Evolutionary conservation across 1,140 invertebrate genomes (phyloP).

Genomic region (Drosophila nannoptera): DNA sequence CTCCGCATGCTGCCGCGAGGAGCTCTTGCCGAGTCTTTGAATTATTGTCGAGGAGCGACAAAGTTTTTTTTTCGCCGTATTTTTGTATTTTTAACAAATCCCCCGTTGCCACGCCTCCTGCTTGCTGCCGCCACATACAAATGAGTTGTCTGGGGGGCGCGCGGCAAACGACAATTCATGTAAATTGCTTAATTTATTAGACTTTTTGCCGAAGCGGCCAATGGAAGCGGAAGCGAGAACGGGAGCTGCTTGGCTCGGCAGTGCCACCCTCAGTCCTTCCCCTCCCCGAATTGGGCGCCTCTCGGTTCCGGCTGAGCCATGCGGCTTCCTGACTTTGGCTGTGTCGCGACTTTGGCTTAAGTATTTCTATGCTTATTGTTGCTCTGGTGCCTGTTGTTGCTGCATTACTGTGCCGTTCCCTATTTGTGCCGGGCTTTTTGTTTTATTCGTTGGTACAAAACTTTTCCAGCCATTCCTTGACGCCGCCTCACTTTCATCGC

Average conservation of each 20-base stretch:
- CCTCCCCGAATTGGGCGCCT: constrained; percentile 34
- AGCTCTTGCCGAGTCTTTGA: constrained; percentile 35
- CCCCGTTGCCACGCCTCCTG: constrained; percentile 34
- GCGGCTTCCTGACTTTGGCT: constrained; percentile 70
- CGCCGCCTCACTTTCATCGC: constrained; percentile 25
- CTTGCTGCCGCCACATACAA: constrained; percentile 53
- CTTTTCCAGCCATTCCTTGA: constrained; percentile 48
- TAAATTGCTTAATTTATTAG: constrained; percentile 78
- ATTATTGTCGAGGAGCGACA: constrained; percentile 59
- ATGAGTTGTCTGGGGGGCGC: constrained; percentile 63
- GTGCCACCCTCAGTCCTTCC: neutral
- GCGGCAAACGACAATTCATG: constrained; percentile 74
- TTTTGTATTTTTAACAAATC: constrained; percentile 46
- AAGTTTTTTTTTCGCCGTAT: constrained; percentile 36
- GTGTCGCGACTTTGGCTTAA: constrained; percentile 71
- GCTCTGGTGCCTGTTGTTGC: constrained; percentile 57
- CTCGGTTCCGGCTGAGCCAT: constrained; percentile 44
- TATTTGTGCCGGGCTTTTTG: constrained; percentile 63
- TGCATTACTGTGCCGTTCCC: constrained; percentile 47
- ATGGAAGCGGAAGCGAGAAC: neutral
- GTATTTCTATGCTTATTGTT: constrained; percentile 50
- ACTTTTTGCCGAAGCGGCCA: constrained; percentile 49
- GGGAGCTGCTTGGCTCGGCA: neutral
- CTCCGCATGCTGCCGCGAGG: neutral
- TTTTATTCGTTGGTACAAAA: constrained; percentile 60